Base-by-base conservation (phyloP, 1,140 invertebrate genomes). In the Penaeus chinensis region DNA sequence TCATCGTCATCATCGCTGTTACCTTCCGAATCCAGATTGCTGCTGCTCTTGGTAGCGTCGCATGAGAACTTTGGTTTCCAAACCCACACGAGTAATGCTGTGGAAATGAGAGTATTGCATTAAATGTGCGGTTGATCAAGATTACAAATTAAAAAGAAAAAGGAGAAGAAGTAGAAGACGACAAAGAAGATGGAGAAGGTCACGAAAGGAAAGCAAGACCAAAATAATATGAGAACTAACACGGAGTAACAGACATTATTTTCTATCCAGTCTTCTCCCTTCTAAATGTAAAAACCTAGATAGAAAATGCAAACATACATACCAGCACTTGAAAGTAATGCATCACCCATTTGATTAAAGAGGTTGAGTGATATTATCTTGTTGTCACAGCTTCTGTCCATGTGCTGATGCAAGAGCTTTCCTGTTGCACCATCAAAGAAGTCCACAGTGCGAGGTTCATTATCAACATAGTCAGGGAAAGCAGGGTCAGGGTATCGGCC, bases 401-500 rank as follows among this genome's bases (percentile, higher is more conserved):
- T 79, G 19, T 92, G 85, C 81, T 92, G 90, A 80, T 82, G 90
- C 7, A 92, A 87, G 10, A 91, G 88, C 18, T 90, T 84, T 37
- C 92, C 92, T 19, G 90, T 91, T 42, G 90, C 88, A 7, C 91
- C 91, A 85, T 92, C 91, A 89, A 92, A 91, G 80, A 92, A 91
- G 83, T 93, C 92, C 60, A 92, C 90, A 47, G 89, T 91, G n/a
- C 92, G 84, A 24, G 81, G 80, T 69, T 92, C 91, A 20, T 79
- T 74, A 54, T 22, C 37, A 19, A 81, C 82, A 66, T 91, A 91
- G 37, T 89, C 90, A 22, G 90, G 88, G 87, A 84, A 84, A 5
- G 18, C 47, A 3, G 66, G 82, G 32, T 92, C 91, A 20, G 92
- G 92, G 87, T 92, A 93, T 22, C 92, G 89, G 2, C 92, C 92